phyloP scores from a whole-genome alignment of 2,113 vertebrate species.

The chimpanzee (Pan troglodytes) region NHGRI_mPanTro3-v2.1_pri NC_072408.2:114125001-114125500 shows the following conservation, averaged over 20 bases:
- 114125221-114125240: neutral
- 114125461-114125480: too few species aligned
- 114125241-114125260: neutral
- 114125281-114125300: neutral
- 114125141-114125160: neutral
- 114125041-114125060: neutral
- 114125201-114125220: neutral
- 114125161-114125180: neutral
- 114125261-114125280: neutral
- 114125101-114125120: neutral
- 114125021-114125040: neutral
- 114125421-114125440: too few species aligned
- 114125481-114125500: too few species aligned
- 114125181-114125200: neutral
- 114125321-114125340: neutral
- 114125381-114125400: neutral
- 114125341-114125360: neutral
- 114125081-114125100: fast-evolving
- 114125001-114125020: neutral
- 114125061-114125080: too few species aligned
- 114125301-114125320: neutral
- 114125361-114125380: neutral
- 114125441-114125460: too few species aligned
- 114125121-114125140: neutral
- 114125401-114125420: neutral